Conservation (phyloP, 1,140 invertebrate species). For the Dreissena rostriformis region DNA sequence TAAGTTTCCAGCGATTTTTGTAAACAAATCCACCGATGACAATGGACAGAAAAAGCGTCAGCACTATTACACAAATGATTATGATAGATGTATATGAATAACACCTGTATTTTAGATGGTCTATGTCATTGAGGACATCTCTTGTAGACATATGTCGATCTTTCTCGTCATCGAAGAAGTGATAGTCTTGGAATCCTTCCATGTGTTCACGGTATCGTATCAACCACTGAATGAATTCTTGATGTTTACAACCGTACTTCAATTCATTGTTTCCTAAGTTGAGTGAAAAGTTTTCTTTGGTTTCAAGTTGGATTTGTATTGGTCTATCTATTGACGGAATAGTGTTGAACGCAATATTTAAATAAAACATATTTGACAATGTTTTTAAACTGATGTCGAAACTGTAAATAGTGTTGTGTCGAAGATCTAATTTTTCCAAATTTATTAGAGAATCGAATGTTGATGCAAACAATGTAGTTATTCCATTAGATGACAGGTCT, state of each 20-base stretch:
- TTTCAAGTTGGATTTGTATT: not conserved
- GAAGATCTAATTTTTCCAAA: too few relatives aligned
- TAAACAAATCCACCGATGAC: constrained; percentile 6
- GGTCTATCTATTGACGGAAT: not conserved
- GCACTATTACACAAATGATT: not conserved
- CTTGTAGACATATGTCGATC: not conserved
- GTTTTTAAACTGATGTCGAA: not conserved
- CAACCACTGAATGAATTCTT: constrained; percentile 12
- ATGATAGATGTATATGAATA: constrained; percentile 6
- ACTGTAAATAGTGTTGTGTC: not conserved
- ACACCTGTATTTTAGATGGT: not conserved
- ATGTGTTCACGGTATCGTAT: not conserved
- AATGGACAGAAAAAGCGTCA: not conserved
- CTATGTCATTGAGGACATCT: not conserved
- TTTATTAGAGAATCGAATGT: too few relatives aligned
- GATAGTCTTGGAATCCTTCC: not conserved
- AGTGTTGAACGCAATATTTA: not conserved
- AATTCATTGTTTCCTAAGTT: constrained; percentile 4
- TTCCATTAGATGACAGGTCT: too few relatives aligned
- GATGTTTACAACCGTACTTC: not conserved
- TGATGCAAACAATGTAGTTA: too few relatives aligned
- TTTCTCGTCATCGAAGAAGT: not conserved
- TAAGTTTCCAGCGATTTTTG: constrained; percentile 30
- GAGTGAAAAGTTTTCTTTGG: not conserved
- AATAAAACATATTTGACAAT: constrained; percentile 11